Base-by-base conservation (phyloP, 2,888 invertebrate species). In the Cotesia congregata region DNA sequence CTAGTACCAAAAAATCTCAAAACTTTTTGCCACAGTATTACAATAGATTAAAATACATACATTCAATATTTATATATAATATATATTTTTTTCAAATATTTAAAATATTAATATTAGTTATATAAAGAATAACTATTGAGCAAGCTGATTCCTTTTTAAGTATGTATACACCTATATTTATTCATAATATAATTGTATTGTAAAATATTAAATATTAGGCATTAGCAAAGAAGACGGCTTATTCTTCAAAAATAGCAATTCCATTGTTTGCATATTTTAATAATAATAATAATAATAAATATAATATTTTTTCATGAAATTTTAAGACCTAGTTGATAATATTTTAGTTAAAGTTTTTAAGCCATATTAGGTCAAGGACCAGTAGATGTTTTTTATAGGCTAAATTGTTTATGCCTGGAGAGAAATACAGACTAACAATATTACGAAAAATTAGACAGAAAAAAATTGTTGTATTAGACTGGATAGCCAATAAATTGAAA, bases 41-140 rank as follows among this genome's bases (percentile, higher is more conserved):
- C 50, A 50, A 50, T 50, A 50, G 50, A 50, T 50, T 50, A 50
- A 6, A 9, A 50, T 50, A 50, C 12, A 50, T 50, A 50, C 30
- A 30, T 30, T 30, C 30, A 30, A 30, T 50, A 50, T 50, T 9
- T 50, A 50, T 41, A 41, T 41, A 41, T 40, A 40, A 40, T 40
- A 7, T 41, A 41, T 50, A 50, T 50, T 50, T 50, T 9, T 41
- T 30, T 30, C 30, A 30, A 30, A 30, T 30, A 30, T 30, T 30
- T 30, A 30, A 50, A 50, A 9, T 50, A 50, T 50, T 50, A 50
- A 9, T 50, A 50, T 50, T 50, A 50, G 7, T 7, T 50, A 9
- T 50, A 50, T 50, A 50, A 50, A 50, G 50, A 50, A 50, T 50
- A 50, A 50, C 50, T 50, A 50, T 50, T 50, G 50, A 50, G 50